Conservation (phyloP, 2,797 vertebrate species). For the Ceryle rudis region DNA sequence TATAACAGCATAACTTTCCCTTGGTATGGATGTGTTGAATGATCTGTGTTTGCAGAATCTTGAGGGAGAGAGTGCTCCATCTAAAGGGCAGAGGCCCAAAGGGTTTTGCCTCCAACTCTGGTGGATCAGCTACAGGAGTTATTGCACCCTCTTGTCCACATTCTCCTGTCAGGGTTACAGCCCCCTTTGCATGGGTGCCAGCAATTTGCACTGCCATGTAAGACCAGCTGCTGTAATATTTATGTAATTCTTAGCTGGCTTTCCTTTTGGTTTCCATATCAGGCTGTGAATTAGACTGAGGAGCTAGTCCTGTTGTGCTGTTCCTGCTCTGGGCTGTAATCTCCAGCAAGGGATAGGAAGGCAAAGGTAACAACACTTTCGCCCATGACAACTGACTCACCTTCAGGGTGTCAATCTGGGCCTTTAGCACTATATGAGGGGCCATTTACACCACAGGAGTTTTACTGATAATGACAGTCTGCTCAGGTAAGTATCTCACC, state of each 20-base stretch:
- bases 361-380: background rate
- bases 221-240: background rate
- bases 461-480: background rate
- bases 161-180: background rate
- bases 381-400: background rate
- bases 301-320: background rate
- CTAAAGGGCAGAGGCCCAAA: background rate
- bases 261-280: background rate
- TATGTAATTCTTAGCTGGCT: background rate
- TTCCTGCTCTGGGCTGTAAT: background rate
- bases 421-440: background rate
- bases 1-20: background rate
- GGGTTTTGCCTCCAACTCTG: background rate
- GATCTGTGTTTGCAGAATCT: background rate
- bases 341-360: background rate
- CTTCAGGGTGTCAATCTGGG: background rate
- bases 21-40: background rate
- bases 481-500: background rate
- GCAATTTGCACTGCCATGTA: background rate
- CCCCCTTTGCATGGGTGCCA: background rate
- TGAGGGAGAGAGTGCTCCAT: background rate
- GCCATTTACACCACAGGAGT: background rate
- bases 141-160: fast-evolving
- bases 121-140: background rate
- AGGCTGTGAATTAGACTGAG: background rate